Percentiles rank a stretch among this genome's conserved stretches.
Evolutionary conservation across 2,113 vertebrate genomes (phyloP).

Genomic region (Apteryx mantelli): DNA sequence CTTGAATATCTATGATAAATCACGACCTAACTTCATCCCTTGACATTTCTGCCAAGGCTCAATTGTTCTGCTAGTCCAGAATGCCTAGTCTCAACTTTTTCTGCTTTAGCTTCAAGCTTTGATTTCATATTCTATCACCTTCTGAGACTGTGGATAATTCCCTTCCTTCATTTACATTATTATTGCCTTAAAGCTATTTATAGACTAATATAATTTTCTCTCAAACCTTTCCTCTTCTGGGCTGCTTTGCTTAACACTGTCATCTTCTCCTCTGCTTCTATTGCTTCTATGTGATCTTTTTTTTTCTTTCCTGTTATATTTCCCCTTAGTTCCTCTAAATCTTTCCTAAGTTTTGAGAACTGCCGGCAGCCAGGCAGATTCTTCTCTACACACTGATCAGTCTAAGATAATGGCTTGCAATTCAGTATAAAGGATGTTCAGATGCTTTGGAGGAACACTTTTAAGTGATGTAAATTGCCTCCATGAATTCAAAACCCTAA

Average conservation of each 20-base stretch:
- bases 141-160: neutral
- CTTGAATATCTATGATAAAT: neutral
- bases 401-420: neutral
- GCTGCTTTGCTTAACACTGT: neutral
- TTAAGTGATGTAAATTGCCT: neutral
- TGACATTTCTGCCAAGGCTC: neutral
- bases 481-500: neutral
- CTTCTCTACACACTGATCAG: neutral
- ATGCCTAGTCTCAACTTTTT: neutral
- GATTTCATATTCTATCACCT: neutral
- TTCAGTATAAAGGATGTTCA: neutral
- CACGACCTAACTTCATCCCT: neutral
- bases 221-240: neutral
- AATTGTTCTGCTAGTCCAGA: neutral
- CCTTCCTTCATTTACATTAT: conserved; percentile 4
- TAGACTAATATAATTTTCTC: neutral
- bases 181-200: conserved; percentile 18
- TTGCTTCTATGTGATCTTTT: accelerated
- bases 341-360: neutral
- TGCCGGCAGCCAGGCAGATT: neutral
- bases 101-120: neutral
- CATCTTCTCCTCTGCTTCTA: neutral
- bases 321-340: neutral
- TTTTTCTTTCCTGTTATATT: neutral
- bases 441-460: neutral